Evolutionary conservation across 2,797 vertebrate species (phyloP), one percentile per base, ranked within the genome.

Genomic region (Bovichtus diacanthus): DNA sequence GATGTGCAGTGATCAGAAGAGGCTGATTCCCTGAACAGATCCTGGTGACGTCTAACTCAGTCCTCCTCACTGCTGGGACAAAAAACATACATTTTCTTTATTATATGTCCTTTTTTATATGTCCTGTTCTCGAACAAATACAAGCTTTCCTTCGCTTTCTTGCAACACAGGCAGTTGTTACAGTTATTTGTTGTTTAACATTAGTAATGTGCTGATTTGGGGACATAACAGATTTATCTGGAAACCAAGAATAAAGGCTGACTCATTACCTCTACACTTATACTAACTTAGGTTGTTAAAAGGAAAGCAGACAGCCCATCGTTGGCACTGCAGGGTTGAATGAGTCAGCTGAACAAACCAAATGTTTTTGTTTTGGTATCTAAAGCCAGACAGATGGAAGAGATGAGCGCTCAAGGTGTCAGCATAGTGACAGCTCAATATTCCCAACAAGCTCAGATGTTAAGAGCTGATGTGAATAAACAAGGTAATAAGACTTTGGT

Each of bases 1-100:
- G 29, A 67, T 38, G 54, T 81, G 67, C 38, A 39, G 18, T 43
- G 47, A 59, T 39, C 19, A 83, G 64, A 65, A 60, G 49, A 68
- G 2, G 6, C 38, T 72, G 16, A 53, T 16, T 44, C 18, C 27
- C 31, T 60, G 25, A 64, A 27, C 12, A 38, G 19, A 38, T 27
- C 44, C 31, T 19, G 27, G 3, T 53, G 29, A 61, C 15, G 38
- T 36, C 47, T 53, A 9, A 29, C 2, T 64, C 41, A 18, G 13
- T 44, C 8, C 18, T 63, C 8, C 13, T 31, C 29, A 43, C 29
- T 38, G 44, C 36, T 6, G 10, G 1, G 2, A 39, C 49, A 70
- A 4, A 49, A 47, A 41, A 56, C n/a, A 56, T 15, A 1, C 13
- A 51, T 18, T 15, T 19, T 10, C 12, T 62, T 38, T n/a, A n/a